phyloP scores from a whole-genome alignment of 2,888 invertebrate genomes.

The Oithona nana region DNA sequence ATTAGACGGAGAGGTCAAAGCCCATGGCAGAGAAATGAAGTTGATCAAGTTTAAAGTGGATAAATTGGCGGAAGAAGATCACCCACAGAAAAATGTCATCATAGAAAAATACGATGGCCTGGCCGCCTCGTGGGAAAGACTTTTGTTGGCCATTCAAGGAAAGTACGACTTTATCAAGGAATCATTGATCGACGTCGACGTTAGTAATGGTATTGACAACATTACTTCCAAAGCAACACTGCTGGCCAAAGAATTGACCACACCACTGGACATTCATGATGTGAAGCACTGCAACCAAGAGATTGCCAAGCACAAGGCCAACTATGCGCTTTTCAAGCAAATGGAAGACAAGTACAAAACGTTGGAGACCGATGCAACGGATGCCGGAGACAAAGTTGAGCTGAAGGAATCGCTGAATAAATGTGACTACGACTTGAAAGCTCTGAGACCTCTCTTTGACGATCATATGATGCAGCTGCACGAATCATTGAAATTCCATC shows the following conservation, averaged over 20 bases:
- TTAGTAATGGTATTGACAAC: background rate
- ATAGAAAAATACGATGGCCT: constrained; percentile 44
- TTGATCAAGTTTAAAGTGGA: constrained; percentile 36
- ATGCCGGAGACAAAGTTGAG: constrained; percentile 86
- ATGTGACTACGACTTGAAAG: constrained; percentile 35
- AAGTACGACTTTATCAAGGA: constrained; percentile 7
- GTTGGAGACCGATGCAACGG: constrained; percentile 42
- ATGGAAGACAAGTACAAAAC: constrained; percentile 62
- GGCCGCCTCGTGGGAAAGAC: constrained; percentile 54
- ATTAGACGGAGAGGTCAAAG: constrained; percentile 79
- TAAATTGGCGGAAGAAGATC: constrained; percentile 47
- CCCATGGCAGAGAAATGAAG: constrained; percentile 77
- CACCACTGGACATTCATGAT: constrained; percentile 48
- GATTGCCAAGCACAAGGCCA: constrained; percentile 63
- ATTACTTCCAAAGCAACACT: background rate
- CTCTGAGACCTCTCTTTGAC: constrained; percentile 49
- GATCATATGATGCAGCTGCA: constrained; percentile 55
- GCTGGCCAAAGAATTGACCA: constrained; percentile 37
- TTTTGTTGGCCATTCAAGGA: constrained; percentile 42
- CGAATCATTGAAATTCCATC: constrained; percentile 64
- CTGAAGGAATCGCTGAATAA: constrained; percentile 48
- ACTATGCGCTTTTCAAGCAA: constrained; percentile 67
- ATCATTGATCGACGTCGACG: constrained; percentile 5
- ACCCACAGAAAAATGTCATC: constrained; percentile 45
- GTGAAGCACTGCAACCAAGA: constrained; percentile 75